phyloP scores from a whole-genome alignment of 2,113 vertebrate genomes.

The Cettia cetti region DNA sequence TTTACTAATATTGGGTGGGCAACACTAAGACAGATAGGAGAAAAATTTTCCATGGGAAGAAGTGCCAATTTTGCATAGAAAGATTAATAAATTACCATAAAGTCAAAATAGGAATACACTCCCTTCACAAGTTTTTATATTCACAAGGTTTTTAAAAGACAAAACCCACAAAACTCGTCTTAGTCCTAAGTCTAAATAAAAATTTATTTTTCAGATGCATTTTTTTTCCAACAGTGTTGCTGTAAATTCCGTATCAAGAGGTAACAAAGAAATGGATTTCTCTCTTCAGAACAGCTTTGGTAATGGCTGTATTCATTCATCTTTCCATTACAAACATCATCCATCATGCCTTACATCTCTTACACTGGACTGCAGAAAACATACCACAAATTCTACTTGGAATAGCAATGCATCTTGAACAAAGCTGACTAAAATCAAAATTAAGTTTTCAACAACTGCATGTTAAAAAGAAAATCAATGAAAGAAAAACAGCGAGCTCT shows the following conservation, averaged over 20 bases:
- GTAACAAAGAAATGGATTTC: conserved; percentile 14
- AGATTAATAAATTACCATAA: neutral
- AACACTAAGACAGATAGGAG: neutral
- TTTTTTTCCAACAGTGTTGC: neutral
- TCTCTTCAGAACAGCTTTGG: neutral
- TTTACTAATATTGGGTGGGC: neutral
- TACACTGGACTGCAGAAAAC: neutral
- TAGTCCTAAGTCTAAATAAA: neutral
- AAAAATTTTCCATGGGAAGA: neutral
- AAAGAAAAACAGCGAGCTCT: conserved; percentile 42
- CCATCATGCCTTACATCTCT: conserved; percentile 26
- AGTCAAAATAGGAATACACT: neutral
- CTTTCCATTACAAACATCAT: conserved; percentile 56
- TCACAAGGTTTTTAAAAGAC: neutral
- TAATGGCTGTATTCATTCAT: conserved; percentile 21
- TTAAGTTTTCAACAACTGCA: conserved; percentile 45
- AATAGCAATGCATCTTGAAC: conserved; percentile 35
- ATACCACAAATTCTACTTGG: conserved; percentile 27
- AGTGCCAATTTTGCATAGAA: neutral
- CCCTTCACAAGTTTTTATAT: neutral
- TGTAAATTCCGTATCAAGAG: neutral
- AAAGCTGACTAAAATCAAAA: conserved; percentile 58
- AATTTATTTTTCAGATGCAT: neutral
- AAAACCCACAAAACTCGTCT: neutral
- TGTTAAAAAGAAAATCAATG: conserved; percentile 53